A percentile compares a stretch with the other conserved stretches of the same genome.
phyloP scores from a whole-genome alignment of 2,797 vertebrate species.

The Rhabdophis nuchalis region DNA sequence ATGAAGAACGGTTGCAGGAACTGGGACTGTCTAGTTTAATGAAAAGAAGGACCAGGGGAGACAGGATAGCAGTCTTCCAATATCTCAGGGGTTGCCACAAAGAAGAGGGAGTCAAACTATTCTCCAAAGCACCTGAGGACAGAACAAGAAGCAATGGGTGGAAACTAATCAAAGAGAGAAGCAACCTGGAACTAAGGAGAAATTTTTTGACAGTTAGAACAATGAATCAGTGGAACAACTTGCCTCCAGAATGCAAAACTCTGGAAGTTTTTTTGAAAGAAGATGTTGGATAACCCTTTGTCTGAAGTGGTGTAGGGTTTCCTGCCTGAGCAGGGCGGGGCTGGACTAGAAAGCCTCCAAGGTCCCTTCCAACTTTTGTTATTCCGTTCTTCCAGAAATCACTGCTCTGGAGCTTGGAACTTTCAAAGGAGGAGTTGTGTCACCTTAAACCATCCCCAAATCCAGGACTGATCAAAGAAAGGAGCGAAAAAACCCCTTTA shows the following conservation, averaged over 20 bases:
- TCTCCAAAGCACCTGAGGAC: too few relatives aligned
- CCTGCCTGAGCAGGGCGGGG: background rate
- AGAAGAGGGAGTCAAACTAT: too few relatives aligned
- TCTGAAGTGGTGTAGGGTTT: background rate
- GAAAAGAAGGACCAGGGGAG: too few relatives aligned
- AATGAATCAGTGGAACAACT: background rate
- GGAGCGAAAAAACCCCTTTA: too few relatives aligned
- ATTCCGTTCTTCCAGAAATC: background rate
- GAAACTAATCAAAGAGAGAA: too few relatives aligned
- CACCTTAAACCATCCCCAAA: background rate
- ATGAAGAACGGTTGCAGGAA: too few relatives aligned
- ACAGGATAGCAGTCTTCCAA: too few relatives aligned
- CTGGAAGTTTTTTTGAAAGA: background rate
- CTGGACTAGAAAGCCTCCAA: background rate
- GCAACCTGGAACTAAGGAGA: too few relatives aligned
- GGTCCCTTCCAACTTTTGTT: background rate
- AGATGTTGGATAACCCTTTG: background rate
- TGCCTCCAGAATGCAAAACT: background rate
- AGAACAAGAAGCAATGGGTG: too few relatives aligned
- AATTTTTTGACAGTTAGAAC: too few relatives aligned
- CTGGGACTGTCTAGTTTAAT: too few relatives aligned
- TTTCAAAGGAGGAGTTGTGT: background rate
- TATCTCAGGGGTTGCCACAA: too few relatives aligned
- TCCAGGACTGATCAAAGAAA: background rate
- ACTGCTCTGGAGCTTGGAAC: background rate